These are phyloP conservation scores for Glossosoma conforme DNA, from an alignment of 1,140 invertebrate species.

Conservation along the genomic window DNA sequence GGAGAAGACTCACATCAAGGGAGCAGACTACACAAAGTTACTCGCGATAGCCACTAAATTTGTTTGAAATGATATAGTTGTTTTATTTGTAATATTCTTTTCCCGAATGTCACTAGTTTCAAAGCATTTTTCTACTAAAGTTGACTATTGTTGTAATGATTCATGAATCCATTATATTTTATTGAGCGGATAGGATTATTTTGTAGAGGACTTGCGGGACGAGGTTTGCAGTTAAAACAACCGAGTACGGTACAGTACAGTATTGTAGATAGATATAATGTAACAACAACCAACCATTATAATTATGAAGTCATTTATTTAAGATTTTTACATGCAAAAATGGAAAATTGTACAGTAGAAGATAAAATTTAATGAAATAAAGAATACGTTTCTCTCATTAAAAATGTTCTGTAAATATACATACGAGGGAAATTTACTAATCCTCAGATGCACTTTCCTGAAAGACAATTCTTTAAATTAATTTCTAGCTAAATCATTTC, in stretches of 20 bases:
- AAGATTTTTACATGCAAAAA: slow-evolving; percentile 34
- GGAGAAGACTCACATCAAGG: slow-evolving; percentile 75
- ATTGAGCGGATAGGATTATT: too few relatives aligned
- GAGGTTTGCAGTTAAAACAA: too few relatives aligned
- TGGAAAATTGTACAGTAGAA: slow-evolving; percentile 34
- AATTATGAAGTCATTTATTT: slow-evolving; percentile 33
- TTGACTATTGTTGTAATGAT: too few relatives aligned
- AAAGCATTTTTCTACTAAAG: too few relatives aligned
- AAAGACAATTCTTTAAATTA: slow-evolving; percentile 23
- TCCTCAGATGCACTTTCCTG: slow-evolving; percentile 25
- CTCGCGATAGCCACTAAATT: slow-evolving; percentile 90
- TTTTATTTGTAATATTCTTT: too few relatives aligned
- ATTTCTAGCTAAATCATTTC: slow-evolving; percentile 26
- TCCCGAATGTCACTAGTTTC: too few relatives aligned
- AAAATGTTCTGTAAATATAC: slow-evolving; percentile 30
- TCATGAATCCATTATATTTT: too few relatives aligned
- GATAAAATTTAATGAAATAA: slow-evolving; percentile 32
- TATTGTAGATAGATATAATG: not conserved
- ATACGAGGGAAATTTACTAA: slow-evolving; percentile 29
- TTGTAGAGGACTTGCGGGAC: too few relatives aligned
- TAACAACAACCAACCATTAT: slow-evolving; percentile 8
- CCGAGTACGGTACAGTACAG: too few relatives aligned
- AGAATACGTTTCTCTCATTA: slow-evolving; percentile 29
- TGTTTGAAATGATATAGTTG: slow-evolving; percentile 56
- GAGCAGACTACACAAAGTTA: slow-evolving; percentile 92